Base-by-base conservation (phyloP, 2,888 invertebrate species). In the Caenorhabditis sp. region DNA sequence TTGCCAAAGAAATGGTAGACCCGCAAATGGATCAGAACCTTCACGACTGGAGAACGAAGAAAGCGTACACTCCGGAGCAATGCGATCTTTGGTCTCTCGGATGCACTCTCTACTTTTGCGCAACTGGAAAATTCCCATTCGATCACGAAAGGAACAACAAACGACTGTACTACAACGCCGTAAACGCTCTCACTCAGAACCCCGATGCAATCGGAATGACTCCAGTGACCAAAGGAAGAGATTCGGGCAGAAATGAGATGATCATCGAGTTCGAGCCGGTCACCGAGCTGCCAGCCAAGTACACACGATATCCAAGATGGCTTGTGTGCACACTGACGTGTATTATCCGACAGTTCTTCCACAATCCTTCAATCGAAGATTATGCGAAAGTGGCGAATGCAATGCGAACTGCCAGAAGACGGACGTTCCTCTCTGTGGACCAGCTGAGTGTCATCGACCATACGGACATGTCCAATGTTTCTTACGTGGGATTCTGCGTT, bases 61-160 rank as follows among this genome's bases (percentile, higher is more conserved):
- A 52, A 17, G 37, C 53, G 1, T 81, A 81, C 43, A 65, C 78
- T 0, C 45, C 56, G 3, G 78, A 78, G 15, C 66, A 81, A 46
- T 73, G 75, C 27, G 80, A 81, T 43, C 53, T 79, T 4, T 81
- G 81, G 81, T 62, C 77, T n/a, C 59, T 81, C 0, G 81, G 78
- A 17, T 79, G 76, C 35, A 81, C 81, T 2, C 68, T 81, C 6
- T 79, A 62, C 43, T 74, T 48, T 27, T 70, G 78, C 27, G 73
- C 81, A 5, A 71, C 70, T 48, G 81, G 79, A 46, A 52, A 37
- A 7, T 66, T 70, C 30, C 74, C 77, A 15, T 71, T 81, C 20
- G 59, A 70, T 1, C 32, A 62, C 24, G 55, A 55, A 2, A 39
- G 15, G n/a, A 59, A 39, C 3, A 43, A 78, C n/a, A 35, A 32